A percentile compares a stretch with the other conserved stretches of the same genome.
Conservation (phyloP, 2,888 invertebrate species). For the Anoplius nigerrimus region DNA sequence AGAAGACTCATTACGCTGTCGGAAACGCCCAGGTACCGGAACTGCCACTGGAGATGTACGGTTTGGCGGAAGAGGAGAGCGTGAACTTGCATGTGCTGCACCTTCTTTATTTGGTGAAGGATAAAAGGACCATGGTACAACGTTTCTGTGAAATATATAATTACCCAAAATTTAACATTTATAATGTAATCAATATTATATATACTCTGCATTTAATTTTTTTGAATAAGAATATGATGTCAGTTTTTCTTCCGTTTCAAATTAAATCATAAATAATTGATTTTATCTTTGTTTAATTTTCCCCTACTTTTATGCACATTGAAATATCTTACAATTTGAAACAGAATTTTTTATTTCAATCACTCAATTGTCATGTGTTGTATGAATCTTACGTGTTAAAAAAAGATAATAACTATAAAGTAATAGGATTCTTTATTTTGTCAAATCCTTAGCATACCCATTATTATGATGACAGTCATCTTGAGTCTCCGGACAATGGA, state of each 20-base stretch:
- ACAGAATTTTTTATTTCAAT: too few relatives aligned
- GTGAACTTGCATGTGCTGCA: constrained; percentile 58
- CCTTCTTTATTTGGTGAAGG: constrained; percentile 67
- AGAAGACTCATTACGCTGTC: constrained; percentile 80
- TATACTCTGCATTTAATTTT: too few relatives aligned
- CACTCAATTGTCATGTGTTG: too few relatives aligned
- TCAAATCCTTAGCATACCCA: constrained; percentile 59
- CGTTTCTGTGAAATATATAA: constrained; percentile 56
- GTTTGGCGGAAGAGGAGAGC: constrained; percentile 70
- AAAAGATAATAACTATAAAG: background rate
- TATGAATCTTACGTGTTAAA: too few relatives aligned
- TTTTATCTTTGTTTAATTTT: too few relatives aligned
- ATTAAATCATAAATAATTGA: too few relatives aligned
- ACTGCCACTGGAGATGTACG: constrained; percentile 82
- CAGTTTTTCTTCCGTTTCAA: too few relatives aligned
- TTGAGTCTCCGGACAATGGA: constrained; percentile 65
- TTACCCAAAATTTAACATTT: background rate
- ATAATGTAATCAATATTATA: background rate
- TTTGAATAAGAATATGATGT: too few relatives aligned
- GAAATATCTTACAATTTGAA: too few relatives aligned
- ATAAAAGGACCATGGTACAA: constrained; percentile 64
- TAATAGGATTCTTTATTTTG: constrained; percentile 3
- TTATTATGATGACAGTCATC: constrained; percentile 67
- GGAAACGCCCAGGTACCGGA: constrained; percentile 76
- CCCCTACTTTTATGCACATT: too few relatives aligned